Evolutionary conservation across 1,140 invertebrate species (phyloP).

Genomic region (Idris sp.): DNA sequence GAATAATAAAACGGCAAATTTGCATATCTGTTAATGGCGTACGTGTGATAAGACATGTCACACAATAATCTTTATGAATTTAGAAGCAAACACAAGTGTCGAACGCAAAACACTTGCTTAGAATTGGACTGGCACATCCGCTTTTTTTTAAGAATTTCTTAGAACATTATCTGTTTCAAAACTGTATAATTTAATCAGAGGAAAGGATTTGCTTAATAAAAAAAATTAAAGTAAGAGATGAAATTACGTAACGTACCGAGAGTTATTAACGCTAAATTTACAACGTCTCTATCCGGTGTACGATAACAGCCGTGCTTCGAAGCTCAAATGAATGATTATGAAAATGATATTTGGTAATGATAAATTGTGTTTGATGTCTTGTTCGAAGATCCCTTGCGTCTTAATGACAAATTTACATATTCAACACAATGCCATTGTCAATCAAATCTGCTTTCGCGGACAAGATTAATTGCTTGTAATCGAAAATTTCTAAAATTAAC

Average conservation of each 20-base stretch:
- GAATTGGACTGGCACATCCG: slow-evolving; percentile 25
- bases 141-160: too few species aligned
- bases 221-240: slow-evolving; percentile 33
- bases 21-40: slow-evolving; percentile 39
- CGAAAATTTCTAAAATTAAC: neutral
- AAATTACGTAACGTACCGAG: slow-evolving; percentile 21
- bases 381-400: slow-evolving; percentile 42
- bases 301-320: slow-evolving; percentile 14
- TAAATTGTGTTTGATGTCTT: slow-evolving; percentile 50
- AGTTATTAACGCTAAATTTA: slow-evolving; percentile 29
- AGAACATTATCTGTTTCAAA: too few species aligned
- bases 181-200: too few species aligned
- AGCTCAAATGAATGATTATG: slow-evolving; percentile 49
- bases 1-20: slow-evolving; percentile 36
- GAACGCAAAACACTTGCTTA: slow-evolving; percentile 19
- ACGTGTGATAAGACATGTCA: slow-evolving; percentile 21
- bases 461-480: slow-evolving; percentile 34
- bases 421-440: slow-evolving; percentile 49
- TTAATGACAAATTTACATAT: slow-evolving; percentile 58
- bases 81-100: slow-evolving; percentile 53
- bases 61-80: slow-evolving; percentile 40
- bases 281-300: slow-evolving; percentile 22
- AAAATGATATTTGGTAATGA: slow-evolving; percentile 49
- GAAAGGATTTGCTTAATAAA: too few species aligned
- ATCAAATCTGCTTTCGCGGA: slow-evolving; percentile 51